Evolutionary conservation across 2,888 invertebrate genomes (phyloP).

Genomic region (Aphodius sticticus): DNA sequence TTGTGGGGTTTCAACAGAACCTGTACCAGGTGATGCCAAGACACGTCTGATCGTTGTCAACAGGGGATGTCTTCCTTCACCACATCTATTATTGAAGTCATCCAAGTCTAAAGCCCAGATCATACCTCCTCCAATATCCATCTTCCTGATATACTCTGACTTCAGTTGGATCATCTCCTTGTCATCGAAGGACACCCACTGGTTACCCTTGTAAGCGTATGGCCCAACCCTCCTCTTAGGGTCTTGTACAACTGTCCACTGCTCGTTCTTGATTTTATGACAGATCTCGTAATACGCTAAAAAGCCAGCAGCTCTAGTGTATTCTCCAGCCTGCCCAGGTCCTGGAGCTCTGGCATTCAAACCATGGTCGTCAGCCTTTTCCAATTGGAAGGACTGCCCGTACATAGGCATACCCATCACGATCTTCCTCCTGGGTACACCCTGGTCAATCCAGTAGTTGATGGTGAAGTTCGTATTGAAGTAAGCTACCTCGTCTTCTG

Average conservation of each 20-base stretch:
- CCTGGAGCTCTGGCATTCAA: constrained; percentile 80
- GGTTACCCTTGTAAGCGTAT: constrained; percentile 84
- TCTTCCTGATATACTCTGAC: constrained; percentile 77
- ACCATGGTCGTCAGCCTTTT: constrained; percentile 68
- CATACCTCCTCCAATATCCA: constrained; percentile 88
- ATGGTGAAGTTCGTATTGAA: constrained; percentile 92
- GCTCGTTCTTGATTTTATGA: constrained; percentile 77
- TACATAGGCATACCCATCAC: constrained; percentile 91
- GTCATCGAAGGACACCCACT: constrained; percentile 94
- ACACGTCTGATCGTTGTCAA: constrained; percentile 79
- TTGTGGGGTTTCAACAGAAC: constrained; percentile 44
- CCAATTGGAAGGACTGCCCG: constrained; percentile 83
- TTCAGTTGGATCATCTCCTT: constrained; percentile 80
- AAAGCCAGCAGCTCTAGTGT: constrained; percentile 85
- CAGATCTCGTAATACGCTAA: constrained; percentile 93
- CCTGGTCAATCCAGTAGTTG: constrained; percentile 87
- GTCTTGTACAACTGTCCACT: constrained; percentile 85
- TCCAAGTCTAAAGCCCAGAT: constrained; percentile 91
- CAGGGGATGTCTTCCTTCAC: constrained; percentile 81
- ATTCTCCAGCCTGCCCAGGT: constrained; percentile 85
- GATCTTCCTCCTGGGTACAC: constrained; percentile 81
- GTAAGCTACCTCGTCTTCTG: constrained; percentile 81
- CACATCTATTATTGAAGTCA: constrained; percentile 82
- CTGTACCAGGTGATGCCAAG: constrained; percentile 64
- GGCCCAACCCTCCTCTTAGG: constrained; percentile 83